Conservation (phyloP, 2,113 vertebrate genomes). For the Cichladusa arquata region DNA sequence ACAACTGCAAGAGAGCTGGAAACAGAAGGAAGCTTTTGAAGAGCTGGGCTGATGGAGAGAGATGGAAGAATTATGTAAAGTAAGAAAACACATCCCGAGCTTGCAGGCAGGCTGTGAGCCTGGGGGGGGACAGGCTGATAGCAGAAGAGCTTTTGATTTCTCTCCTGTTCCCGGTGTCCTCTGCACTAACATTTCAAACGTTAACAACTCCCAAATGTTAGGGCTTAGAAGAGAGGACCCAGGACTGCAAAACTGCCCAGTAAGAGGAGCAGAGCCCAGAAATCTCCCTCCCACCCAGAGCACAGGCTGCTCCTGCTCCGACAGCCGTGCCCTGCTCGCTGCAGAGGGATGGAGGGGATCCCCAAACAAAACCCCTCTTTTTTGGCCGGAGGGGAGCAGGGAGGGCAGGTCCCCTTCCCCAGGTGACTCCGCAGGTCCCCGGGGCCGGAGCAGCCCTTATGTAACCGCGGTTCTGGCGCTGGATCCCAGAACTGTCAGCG, state of each 20-base stretch:
- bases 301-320: accelerated
- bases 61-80: constrained; percentile 39
- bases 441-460: neutral
- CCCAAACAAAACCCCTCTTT: accelerated
- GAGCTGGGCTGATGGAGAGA: constrained; percentile 22
- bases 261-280: accelerated
- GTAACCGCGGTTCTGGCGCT: neutral
- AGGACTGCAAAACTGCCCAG: neutral
- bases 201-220: neutral
- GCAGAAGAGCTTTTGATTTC: neutral
- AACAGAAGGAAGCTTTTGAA: constrained; percentile 45
- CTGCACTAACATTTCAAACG: neutral
- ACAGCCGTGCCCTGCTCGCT: accelerated
- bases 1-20: constrained; percentile 11
- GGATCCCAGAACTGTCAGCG: constrained; percentile 46
- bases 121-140: neutral
- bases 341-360: accelerated
- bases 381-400: neutral
- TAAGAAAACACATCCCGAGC: neutral
- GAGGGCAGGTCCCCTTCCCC: neutral
- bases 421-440: neutral
- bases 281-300: accelerated
- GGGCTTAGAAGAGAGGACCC: neutral
- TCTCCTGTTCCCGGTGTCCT: neutral
- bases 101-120: neutral